Percentiles rank a stretch among this genome's conserved stretches.
These are phyloP conservation scores for Orthosia cruda DNA, from an alignment of 2,888 invertebrate genomes.

Conservation along the genomic window DNA sequence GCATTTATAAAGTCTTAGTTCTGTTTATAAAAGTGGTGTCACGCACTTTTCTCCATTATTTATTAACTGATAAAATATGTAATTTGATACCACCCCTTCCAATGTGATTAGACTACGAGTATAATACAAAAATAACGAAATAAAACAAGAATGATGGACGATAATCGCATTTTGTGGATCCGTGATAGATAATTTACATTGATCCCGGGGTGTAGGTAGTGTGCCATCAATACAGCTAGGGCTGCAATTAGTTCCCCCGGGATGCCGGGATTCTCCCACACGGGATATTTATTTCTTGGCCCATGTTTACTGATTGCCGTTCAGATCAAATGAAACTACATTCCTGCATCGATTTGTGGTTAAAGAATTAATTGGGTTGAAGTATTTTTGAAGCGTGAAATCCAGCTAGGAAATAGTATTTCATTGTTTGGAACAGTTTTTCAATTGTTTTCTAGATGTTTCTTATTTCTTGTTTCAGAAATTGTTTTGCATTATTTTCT, in stretches of 20 bases:
- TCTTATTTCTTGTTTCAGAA: conserved; percentile 3
- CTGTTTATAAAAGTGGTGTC: neutral
- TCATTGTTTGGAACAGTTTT: conserved; percentile 15
- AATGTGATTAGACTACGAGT: neutral
- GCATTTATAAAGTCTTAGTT: neutral
- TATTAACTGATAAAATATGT: conserved; percentile 7
- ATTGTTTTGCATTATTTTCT: neutral
- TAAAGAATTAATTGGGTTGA: conserved; percentile 65
- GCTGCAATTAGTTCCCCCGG: conserved; percentile 89
- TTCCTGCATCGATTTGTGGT: conserved; percentile 72
- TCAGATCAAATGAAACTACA: conserved; percentile 77
- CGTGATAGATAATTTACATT: conserved; percentile 87
- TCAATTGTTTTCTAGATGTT: conserved; percentile 10
- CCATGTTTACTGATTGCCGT: conserved; percentile 83
- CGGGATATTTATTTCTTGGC: conserved; percentile 87
- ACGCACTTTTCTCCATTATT: neutral
- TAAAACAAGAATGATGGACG: conserved; percentile 77
- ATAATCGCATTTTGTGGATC: conserved; percentile 83
- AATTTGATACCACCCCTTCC: neutral
- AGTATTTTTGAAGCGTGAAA: conserved; percentile 49
- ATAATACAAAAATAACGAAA: conserved; percentile 67
- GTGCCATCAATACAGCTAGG: conserved; percentile 89
- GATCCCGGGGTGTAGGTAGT: conserved; percentile 82
- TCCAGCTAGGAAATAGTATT: conserved; percentile 40
- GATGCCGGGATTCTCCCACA: conserved; percentile 77